Conservation (phyloP, 1,140 invertebrate genomes). For the Drusus annulatus region DNA sequence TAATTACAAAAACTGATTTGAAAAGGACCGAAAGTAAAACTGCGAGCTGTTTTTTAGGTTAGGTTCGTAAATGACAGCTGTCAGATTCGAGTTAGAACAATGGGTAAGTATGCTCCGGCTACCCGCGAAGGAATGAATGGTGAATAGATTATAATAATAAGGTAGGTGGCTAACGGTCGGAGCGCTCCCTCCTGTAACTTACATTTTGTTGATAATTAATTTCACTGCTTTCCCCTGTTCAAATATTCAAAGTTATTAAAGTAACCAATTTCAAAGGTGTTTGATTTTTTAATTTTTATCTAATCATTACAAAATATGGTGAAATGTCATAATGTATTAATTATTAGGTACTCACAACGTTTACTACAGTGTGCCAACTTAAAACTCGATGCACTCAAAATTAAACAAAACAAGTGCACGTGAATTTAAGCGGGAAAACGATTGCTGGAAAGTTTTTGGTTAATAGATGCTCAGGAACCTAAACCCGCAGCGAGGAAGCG, state of each 20-base stretch:
- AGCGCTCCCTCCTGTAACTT: too few species aligned
- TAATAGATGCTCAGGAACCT: too few species aligned
- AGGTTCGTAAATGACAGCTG: conserved; percentile 24
- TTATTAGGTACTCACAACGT: conserved; percentile 10
- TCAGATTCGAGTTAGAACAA: conserved; percentile 19
- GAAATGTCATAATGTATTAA: neutral
- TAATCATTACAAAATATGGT: neutral
- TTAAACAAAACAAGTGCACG: conserved; percentile 30
- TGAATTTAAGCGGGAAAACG: conserved; percentile 2
- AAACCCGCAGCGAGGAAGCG: conserved; percentile 10
- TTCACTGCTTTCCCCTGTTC: too few species aligned
- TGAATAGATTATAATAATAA: conserved; percentile 8
- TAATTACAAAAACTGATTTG: too few species aligned
- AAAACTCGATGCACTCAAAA: conserved; percentile 4
- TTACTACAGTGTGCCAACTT: conserved; percentile 24
- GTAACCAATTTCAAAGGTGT: neutral
- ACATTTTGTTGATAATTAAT: too few species aligned
- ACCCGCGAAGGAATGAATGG: conserved; percentile 1
- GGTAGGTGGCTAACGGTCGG: neutral
- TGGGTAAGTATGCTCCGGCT: neutral
- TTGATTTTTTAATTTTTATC: neutral
- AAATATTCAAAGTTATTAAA: too few species aligned
- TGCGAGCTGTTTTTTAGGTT: conserved; percentile 6
- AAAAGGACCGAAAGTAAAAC: neutral
- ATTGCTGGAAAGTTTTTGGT: neutral